Conservation (phyloP, 1,140 invertebrate genomes). For the Frieseomelitta varia region DNA sequence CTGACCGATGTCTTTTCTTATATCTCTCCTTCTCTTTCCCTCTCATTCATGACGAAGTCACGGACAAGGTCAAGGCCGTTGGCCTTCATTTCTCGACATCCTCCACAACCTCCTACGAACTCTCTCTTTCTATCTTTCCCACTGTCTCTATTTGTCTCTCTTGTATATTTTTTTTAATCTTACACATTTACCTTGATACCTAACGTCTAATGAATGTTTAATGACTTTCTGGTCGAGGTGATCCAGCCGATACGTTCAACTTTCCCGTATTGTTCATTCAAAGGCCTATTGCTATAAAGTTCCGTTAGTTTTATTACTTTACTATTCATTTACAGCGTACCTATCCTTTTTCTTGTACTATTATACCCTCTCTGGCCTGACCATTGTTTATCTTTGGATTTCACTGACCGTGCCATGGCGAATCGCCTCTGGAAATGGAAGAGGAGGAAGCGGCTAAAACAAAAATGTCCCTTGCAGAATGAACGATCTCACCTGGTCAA, state of each 20-base stretch:
- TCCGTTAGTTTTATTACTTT: background rate
- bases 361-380: background rate
- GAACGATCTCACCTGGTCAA: constrained; percentile 57
- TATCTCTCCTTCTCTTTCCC: constrained; percentile 53
- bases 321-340: background rate
- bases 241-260: background rate
- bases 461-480: constrained; percentile 50
- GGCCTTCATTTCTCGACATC: constrained; percentile 67
- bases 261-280: background rate
- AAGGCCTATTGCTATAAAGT: background rate
- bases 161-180: constrained; percentile 20
- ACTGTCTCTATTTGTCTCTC: background rate
- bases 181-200: background rate
- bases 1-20: constrained; percentile 67
- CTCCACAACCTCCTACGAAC: constrained; percentile 47
- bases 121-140: constrained; percentile 36
- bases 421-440: background rate
- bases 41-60: constrained; percentile 54
- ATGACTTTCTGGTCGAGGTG: background rate
- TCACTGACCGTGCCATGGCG: background rate
- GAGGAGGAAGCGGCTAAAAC: background rate
- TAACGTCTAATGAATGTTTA: constrained; percentile 10
- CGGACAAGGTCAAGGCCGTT: constrained; percentile 78
- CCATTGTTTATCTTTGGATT: background rate
- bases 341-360: too few species aligned